Evolutionary conservation across 2,888 invertebrate genomes (phyloP), one percentile per base, ranked within the genome.

Genomic region (Parapristionchus giblindavisi): DNA sequence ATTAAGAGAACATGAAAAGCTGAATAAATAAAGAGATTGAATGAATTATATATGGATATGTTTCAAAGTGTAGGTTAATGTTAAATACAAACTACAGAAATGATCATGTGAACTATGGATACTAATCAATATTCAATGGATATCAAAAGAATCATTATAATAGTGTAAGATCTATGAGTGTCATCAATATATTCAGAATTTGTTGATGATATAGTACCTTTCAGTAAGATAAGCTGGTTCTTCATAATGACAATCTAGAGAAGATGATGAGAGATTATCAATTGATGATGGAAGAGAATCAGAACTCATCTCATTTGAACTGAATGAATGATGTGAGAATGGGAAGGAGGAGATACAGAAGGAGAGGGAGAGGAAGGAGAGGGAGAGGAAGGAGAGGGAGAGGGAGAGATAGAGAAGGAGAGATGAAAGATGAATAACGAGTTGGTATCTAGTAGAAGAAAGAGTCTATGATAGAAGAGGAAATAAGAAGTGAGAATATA

Each of bases 161-260:
- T 48, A 21, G 14, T 48, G 48, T n/a, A n/a, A n/a, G n/a, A n/a
- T n/a, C n/a, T n/a, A n/a, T n/a, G n/a, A n/a, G n/a, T n/a, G n/a
- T n/a, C n/a, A n/a, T n/a, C n/a, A n/a, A n/a, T n/a, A n/a, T n/a
- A n/a, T n/a, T n/a, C n/a, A n/a, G n/a, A n/a, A n/a, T n/a, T n/a
- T n/a, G n/a, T n/a, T n/a, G n/a, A n/a, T n/a, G n/a, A n/a, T n/a
- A 36, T 0, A 8, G 8, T 34, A 65, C 65, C 65, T 14, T 43
- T 40, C 43, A 27, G 65, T 40, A 48, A 65, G 65, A 48, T 65
- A 65, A 5, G 27, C 48, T 21, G 65, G 65, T 3, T 27, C n/a
- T 4, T 27, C 21, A 29, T 65, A 65, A 14, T 14, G 27, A n/a
- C 65, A 65, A 65, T 65, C 65, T 17, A 21, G 14, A 3, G 43